Base-by-base conservation (phyloP, 2,888 invertebrate genomes). In the Arctia plantaginis region DNA sequence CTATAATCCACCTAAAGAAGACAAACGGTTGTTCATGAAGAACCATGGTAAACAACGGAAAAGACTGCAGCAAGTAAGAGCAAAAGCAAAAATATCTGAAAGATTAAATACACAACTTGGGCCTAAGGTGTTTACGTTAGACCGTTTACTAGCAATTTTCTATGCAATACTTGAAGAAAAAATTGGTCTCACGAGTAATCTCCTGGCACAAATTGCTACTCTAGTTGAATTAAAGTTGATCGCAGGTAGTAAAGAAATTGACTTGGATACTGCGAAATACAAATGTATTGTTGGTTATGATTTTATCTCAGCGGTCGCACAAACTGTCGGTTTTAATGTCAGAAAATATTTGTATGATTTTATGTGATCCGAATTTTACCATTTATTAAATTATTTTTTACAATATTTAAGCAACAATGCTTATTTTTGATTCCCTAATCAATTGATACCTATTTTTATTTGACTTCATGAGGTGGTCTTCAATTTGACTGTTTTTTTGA, bases 1-100 rank as follows among this genome's bases (percentile, higher is more conserved):
- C 51, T 98, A 99, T 90, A 99, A 99, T 92, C 98, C 99, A 1
- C 97, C 98, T 0, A 98, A 98, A 84, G 97, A 98, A 82, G 99
- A 99, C 90, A 98, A 98, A 88, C 95, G 98, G 68, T 94, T 99
- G 66, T 99, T 99, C 90, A 97, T 98, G 91, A 99, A 99, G 93
- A 93, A 97, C 84, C 97, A 97, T 82, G 97, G 97, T 0, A 98
- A 97, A 87, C 97, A 97, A 84, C 96, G 96, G n/a, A 98, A 97
- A 84, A 95, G 96, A 65, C 85, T 96, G 80, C 96, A 96, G 81
- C 96, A 96, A 80, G 96, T 97, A 0, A 96, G 96, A 84, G 95
- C 96, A 0, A 97, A 96, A 86, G 97, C 96, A 6, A 97, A 94
- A 82, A 93, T 96, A 20, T 91, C 85, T 2, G 96, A 96, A 70